Base-by-base conservation (phyloP, 1,140 invertebrate genomes). In the Stegodyphus mimosarum region DNA sequence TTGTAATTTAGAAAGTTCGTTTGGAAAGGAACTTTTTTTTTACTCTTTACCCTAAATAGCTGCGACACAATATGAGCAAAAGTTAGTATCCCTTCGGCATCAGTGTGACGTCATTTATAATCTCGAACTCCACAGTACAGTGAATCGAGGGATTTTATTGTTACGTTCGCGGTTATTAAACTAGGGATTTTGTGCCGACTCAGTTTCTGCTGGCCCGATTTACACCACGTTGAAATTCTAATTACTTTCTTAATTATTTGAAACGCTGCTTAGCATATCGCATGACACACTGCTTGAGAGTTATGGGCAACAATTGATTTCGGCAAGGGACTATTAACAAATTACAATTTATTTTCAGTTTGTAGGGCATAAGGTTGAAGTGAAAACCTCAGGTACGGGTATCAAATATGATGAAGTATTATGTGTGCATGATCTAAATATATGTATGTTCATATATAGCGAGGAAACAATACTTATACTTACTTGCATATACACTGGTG, bases 181-280 rank as follows among this genome's bases (percentile, higher is more conserved):
- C 80, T 51, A 63, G 52, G 71, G 80, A 83, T 83, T 83, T 83
- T 74, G 70, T 33, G 33, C 33, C 33, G 3, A 33, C 33, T 33
- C 33, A 33, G 33, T 33, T 33, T 66, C 71, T 66, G 53, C 53
- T 48, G 51, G 52, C 67, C 71, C 60, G 33, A 60, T 83, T 83
- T 83, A 74, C 70, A 74, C 60, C 70, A 74, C 18, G 80, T 66
- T 83, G 70, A 80, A 83, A 83, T 55, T 74, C 55, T 83, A 83
- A 83, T 83, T 83, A 83, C 80, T 83, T 83, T 83, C 80, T 73
- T 83, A 83, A 83, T 83, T 83, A 83, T 83, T 83, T 69, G 49
- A 49, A 74, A 83, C 79, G 55, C 60, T 52, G 80, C 49, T 83
- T 48, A 83, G 66, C 70, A 83, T 71, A 50, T 66, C 51, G 71